Percentiles rank a stretch among this genome's conserved stretches.
Conservation (phyloP, 2,113 vertebrate genomes). For the Lipotes vexillifer region DNA sequence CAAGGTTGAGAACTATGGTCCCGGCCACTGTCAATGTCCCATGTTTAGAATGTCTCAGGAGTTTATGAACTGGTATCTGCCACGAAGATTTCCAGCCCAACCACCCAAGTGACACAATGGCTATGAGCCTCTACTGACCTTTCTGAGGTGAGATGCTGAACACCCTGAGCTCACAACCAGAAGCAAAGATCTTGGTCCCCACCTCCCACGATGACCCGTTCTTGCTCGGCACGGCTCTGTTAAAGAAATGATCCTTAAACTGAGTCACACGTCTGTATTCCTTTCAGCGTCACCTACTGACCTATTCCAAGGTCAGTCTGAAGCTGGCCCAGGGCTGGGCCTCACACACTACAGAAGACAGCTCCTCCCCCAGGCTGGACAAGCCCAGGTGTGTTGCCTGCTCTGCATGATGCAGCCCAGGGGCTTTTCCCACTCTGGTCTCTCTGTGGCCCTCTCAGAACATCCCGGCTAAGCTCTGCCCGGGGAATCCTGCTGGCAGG, state of each 20-base stretch:
- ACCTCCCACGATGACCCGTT: no score
- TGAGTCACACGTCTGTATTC: accelerated
- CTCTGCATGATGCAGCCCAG: neutral
- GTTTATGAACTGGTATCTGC: neutral
- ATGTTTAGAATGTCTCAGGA: neutral
- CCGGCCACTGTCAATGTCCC: neutral
- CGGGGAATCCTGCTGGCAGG: neutral
- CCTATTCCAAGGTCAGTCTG: neutral
- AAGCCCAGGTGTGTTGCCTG: neutral
- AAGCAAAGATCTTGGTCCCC: neutral
- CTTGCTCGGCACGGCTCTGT: neutral
- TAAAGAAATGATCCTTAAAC: neutral
- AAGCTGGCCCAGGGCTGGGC: neutral
- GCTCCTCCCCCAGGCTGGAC: neutral
- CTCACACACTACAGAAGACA: neutral
- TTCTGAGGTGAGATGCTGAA: neutral
- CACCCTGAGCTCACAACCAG: neutral
- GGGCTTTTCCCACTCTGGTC: neutral
- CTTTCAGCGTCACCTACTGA: neutral
- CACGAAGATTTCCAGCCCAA: neutral
- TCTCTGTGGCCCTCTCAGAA: neutral
- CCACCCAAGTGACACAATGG: neutral
- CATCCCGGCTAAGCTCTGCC: neutral
- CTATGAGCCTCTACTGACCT: neutral
- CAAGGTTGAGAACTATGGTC: neutral